A percentile compares a stretch with the other conserved stretches of the same genome.
phyloP scores from a whole-genome alignment of 53 echinoderm and acorn worm genomes.

The Mesocentrotus franciscanus region DNA sequence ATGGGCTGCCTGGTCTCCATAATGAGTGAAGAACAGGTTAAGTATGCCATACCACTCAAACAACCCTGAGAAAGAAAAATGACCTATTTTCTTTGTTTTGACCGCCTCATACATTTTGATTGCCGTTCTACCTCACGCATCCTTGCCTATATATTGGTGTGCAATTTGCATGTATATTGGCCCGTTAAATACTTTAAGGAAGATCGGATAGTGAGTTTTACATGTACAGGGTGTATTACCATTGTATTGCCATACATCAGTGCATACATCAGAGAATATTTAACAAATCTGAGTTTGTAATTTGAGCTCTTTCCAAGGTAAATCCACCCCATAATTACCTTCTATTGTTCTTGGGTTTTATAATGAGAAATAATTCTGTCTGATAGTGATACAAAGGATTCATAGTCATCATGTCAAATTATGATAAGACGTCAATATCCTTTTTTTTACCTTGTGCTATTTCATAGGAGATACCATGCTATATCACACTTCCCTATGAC shows the following conservation, averaged over 20 bases:
- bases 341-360: no score
- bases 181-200: neutral
- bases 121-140: neutral
- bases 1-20: neutral
- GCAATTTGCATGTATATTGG: slow-evolving; percentile 29
- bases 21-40: neutral
- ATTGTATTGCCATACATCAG: neutral
- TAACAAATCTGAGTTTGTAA: no score
- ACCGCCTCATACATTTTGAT: neutral
- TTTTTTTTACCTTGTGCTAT: no score
- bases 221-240: neutral
- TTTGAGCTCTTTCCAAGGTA: neutral
- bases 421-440: no score
- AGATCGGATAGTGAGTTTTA: neutral
- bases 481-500: no score
- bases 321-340: no score
- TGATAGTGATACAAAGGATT: no score
- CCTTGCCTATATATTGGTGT: neutral
- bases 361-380: no score
- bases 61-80: neutral
- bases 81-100: neutral
- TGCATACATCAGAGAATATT: neutral
- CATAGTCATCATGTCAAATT: no score
- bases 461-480: no score
- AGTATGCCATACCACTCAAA: neutral